Evolutionary conservation across 1,140 invertebrate genomes (phyloP), one percentile per base, ranked within the genome.

Genomic region (Lasioglossum baleicum): DNA sequence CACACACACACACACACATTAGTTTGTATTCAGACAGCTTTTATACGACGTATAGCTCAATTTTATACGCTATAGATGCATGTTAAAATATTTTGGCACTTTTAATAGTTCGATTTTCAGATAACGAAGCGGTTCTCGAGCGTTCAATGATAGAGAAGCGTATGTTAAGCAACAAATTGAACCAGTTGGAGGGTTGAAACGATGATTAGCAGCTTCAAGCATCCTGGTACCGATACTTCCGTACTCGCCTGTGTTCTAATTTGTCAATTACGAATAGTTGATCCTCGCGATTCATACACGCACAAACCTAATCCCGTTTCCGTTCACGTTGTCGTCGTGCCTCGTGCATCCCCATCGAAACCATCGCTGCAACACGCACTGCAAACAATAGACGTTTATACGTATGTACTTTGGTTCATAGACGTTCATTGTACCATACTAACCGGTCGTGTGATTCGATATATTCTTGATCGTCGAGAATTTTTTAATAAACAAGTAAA

Each of bases 391-490:
- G 67, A 20, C 53, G 31, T 72, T 81, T 61, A 56, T 66, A 86
- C 61, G 71, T 40, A 51, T 44, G 22, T 79, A 73, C 56, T 42
- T 48, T 84, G 76, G 68, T 66, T 63, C 20, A 77, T 71, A 75
- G 60, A 70, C 71, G 63, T 56, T 70, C 48, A 75, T 70, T 72
- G 64, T 68, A 68, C 31, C 40, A 31, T 73, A 63, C 74, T 75
- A 69, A 26, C 60, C 44, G 58, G 20, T 60, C 40, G 77, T 65
- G 73, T 65, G 73, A 73, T 70, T 70, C 63, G 48, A 64, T 82
- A 84, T 87, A 87, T 83, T 85, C 85, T 87, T 85, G 78, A 83
- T 85, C 56, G 31, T 76, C 64, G 69, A 83, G 53, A 72, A 17
- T 75, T 85, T 85, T 87, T 79, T 75, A 85, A 84, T 79, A 80